phyloP scores from a whole-genome alignment of 2,113 vertebrate genomes.

The Tychaedon coryphoeus region DNA sequence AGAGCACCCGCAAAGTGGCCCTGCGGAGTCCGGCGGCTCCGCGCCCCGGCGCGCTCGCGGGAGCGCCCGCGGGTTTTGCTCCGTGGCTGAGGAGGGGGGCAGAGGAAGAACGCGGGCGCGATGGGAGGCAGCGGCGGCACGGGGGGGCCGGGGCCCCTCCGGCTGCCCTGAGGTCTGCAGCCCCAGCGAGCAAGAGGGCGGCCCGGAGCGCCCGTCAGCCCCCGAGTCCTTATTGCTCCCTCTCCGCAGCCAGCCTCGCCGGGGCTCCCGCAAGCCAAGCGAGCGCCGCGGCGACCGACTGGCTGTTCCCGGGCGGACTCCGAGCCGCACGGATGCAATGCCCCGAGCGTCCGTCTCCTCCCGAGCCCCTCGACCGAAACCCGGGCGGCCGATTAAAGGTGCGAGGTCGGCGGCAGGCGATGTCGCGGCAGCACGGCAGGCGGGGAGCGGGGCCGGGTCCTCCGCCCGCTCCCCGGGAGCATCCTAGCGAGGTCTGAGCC shows the following conservation, averaged over 20 bases:
- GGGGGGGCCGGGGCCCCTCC: neutral
- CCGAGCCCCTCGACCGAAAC: constrained; percentile 1
- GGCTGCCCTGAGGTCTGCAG: neutral
- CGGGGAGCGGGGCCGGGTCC: neutral
- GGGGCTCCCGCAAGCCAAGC: neutral
- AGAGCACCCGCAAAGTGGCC: neutral
- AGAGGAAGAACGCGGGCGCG: neutral
- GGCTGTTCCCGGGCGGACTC: neutral
- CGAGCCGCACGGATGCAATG: constrained; percentile 14
- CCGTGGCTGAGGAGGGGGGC: neutral
- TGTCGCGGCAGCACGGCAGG: neutral
- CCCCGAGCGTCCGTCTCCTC: neutral
- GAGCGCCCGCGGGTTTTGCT: neutral
- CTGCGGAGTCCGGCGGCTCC: neutral
- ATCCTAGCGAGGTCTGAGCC: neutral
- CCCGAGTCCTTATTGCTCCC: neutral
- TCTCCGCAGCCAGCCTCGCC: neutral
- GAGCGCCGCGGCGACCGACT: neutral
- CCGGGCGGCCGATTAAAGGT: neutral
- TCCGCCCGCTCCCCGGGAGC: neutral
- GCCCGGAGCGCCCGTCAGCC: neutral
- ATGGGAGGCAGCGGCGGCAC: neutral
- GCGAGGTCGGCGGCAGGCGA: neutral
- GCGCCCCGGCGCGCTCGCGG: neutral
- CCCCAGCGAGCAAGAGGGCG: neutral